Evolutionary conservation across 2,888 invertebrate genomes (phyloP).

Genomic region (Drosophila sordidapex): DNA sequence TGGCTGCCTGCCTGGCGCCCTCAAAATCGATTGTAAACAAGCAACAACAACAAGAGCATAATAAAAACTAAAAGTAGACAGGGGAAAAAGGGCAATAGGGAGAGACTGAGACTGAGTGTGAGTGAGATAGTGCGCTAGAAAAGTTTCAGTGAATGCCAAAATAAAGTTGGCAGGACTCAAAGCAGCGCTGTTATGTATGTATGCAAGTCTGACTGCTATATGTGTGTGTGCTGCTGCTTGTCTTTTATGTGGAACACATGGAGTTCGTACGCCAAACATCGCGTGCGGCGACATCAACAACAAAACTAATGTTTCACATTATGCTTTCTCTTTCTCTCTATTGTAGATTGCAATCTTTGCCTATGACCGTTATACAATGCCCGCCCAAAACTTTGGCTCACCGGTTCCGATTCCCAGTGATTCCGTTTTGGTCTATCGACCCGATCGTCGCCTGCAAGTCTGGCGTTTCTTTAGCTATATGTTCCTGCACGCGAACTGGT

Average conservation of each 20-base stretch:
- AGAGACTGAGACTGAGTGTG: conserved; percentile 6
- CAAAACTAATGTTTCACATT: conserved; percentile 51
- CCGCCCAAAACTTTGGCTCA: conserved; percentile 89
- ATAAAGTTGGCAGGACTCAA: conserved; percentile 65
- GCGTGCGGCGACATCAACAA: conserved; percentile 63
- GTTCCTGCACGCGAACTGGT: conserved; percentile 98
- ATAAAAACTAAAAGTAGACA: conserved; percentile 46
- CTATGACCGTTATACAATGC: conserved; percentile 91
- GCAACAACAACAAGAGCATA: conserved; percentile 42
- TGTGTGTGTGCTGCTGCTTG: conserved; percentile 17
- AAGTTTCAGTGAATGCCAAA: conserved; percentile 55
- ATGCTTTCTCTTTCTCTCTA: conserved; percentile 33
- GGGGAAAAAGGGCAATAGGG: conserved; percentile 11
- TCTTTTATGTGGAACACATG: conserved; percentile 55
- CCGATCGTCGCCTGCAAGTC: conserved; percentile 94
- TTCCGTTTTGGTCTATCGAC: conserved; percentile 96
- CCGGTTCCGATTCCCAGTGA: conserved; percentile 96
- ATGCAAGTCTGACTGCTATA: not conserved
- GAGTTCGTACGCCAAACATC: conserved; percentile 40
- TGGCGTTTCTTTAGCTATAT: conserved; percentile 98
- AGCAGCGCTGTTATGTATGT: conserved; percentile 27
- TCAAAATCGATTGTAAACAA: conserved; percentile 81
- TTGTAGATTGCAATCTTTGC: conserved; percentile 95
- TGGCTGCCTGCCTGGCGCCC: conserved; percentile 79
- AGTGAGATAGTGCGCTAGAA: conserved; percentile 13